Evolutionary conservation across 1,140 invertebrate genomes (phyloP), one percentile per base, ranked within the genome.

Genomic region (Cotesia typhae): DNA sequence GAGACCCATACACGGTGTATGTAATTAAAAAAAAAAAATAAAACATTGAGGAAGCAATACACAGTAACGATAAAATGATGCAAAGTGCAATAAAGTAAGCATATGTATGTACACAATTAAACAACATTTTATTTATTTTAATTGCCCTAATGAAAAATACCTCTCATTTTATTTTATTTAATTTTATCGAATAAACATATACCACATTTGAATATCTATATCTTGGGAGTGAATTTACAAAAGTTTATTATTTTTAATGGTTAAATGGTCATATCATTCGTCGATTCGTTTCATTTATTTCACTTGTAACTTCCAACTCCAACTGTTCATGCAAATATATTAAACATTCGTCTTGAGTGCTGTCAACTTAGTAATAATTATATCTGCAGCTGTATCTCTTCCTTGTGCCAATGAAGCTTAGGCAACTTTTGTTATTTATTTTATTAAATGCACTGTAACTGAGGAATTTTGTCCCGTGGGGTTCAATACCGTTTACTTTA

Each of bases 241-340:
- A 28, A 28, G 28, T 52, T 52, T 52, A 12, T 52, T 52, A 52
- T 52, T 52, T 52, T 52, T n/a, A 52, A 12, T 52, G n/a, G n/a
- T 52, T 52, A 12, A 52, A 52, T 52, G 9, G 51, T 3, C 37
- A 37, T 59, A 12, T 57, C 7, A 38, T 38, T 28, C 28, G 14
- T 51, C 52, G 36, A 17, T 35, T 60, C n/a, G 52, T 35, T 60
- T 36, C 53, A 35, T 67, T 59, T 67, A 67, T 67, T 72, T 60
- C 47, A 52, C 57, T 41, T 28, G 28, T 28, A 28, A 28, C 28
- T 28, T 28, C 28, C 28, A 28, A 28, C 28, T 65, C 63, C 72
- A 68, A 64, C 76, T 79, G 76, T 81, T 81, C 81, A 82, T 83
- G 82, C 78, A 83, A 83, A 83, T 83, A 75, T 28, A 28, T 28